A percentile compares a stretch with the other conserved stretches of the same genome.
Conservation (phyloP, 2,888 invertebrate species). For the Cryptocheilus praepositus region DNA sequence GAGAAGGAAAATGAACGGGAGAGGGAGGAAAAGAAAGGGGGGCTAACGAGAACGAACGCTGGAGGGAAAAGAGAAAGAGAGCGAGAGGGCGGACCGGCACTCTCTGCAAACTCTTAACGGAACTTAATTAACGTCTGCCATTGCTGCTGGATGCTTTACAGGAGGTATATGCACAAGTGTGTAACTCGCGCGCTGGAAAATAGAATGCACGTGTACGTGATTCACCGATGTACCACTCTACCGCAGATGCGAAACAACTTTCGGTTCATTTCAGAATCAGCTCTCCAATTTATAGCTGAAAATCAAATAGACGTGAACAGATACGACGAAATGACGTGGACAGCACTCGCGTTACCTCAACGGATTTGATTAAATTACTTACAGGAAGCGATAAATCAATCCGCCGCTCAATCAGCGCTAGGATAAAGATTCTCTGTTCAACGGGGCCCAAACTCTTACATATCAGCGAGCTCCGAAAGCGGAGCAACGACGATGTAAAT, state of each 20-base stretch:
- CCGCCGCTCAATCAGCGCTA: no score
- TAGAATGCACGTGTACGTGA: no score
- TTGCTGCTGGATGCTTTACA: constrained; percentile 19
- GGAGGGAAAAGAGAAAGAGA: constrained; percentile 33
- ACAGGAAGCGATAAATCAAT: no score
- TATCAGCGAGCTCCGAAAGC: constrained; percentile 34
- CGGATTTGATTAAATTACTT: no score
- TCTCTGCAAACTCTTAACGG: constrained; percentile 65
- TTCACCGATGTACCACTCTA: no score
- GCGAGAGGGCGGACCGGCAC: constrained; percentile 40
- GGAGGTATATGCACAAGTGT: neutral
- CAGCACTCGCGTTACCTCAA: no score
- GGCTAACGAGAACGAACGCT: neutral
- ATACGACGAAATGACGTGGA: no score
- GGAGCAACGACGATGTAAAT: constrained; percentile 45
- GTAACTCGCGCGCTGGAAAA: constrained; percentile 2
- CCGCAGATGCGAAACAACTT: no score
- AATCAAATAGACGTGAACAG: no score
- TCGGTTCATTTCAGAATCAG: no score
- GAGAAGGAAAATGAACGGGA: neutral
- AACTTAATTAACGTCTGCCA: constrained; percentile 71
- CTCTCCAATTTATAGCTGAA: no score
- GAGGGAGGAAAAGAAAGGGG: constrained; percentile 11
- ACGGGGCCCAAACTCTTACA: constrained; percentile 18
- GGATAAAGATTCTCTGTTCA: constrained; percentile 41